Evolutionary conservation across 2,888 invertebrate genomes (phyloP).

Genomic region (Thymelicus lineola): DNA sequence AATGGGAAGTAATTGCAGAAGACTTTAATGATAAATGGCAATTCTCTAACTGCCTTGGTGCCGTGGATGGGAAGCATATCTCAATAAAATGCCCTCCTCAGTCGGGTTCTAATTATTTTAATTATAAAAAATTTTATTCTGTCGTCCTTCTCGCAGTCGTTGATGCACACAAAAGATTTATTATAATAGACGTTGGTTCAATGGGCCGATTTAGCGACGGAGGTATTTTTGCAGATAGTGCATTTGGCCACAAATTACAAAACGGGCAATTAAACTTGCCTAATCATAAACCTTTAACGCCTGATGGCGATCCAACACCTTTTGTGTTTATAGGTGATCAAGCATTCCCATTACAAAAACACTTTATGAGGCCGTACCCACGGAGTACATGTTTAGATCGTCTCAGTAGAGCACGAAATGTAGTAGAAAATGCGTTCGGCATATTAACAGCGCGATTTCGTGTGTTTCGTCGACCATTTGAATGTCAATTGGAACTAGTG

Average conservation of each 20-base stretch:
- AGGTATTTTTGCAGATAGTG: slow-evolving; percentile 37
- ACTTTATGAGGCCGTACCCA: slow-evolving; percentile 28
- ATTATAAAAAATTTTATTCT: slow-evolving; percentile 46
- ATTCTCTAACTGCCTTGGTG: slow-evolving; percentile 43
- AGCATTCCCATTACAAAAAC: slow-evolving; percentile 35
- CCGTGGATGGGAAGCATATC: slow-evolving; percentile 42
- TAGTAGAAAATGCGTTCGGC: slow-evolving; percentile 34
- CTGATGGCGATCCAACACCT: slow-evolving; percentile 9
- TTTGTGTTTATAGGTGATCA: slow-evolving; percentile 29
- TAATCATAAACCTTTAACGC: slow-evolving; percentile 39
- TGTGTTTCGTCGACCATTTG: slow-evolving; percentile 40
- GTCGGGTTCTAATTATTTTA: slow-evolving; percentile 48
- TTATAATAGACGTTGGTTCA: slow-evolving; percentile 39
- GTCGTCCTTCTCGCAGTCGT: slow-evolving; percentile 40
- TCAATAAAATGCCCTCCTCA: slow-evolving; percentile 46
- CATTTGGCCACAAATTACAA: slow-evolving; percentile 38
- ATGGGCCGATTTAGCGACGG: slow-evolving; percentile 36
- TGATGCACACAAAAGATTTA: slow-evolving; percentile 36
- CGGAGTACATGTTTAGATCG: slow-evolving; percentile 15
- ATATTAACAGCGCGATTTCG: slow-evolving; percentile 39
- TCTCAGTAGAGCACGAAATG: slow-evolving; percentile 20
- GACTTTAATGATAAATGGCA: slow-evolving; percentile 42
- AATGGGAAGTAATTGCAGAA: slow-evolving; percentile 42
- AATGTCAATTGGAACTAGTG: slow-evolving; percentile 37
- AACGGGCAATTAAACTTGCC: slow-evolving; percentile 38